Evolutionary conservation across 2,888 invertebrate species (phyloP).

Genomic region (Sminthurides aquaticus): DNA sequence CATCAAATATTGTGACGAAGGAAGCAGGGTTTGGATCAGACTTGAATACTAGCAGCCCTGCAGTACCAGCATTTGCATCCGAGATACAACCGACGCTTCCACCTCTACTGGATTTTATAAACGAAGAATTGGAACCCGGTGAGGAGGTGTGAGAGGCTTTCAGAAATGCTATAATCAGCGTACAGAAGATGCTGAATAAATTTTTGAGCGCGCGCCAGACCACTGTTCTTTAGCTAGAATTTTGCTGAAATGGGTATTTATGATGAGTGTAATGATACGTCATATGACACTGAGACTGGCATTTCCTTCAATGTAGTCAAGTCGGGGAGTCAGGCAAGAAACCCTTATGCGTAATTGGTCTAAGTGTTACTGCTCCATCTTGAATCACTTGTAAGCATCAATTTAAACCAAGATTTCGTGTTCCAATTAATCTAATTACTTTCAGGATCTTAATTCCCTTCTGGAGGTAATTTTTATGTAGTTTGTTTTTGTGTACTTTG

Average conservation of each 20-base stretch:
- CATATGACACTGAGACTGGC: too few species aligned
- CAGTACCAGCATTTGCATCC: background rate
- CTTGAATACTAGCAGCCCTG: background rate
- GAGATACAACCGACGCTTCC: background rate
- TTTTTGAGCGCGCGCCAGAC: too few species aligned
- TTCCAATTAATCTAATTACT: background rate
- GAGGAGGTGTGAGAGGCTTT: too few species aligned
- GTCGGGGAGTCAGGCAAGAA: too few species aligned
- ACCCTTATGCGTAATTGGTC: too few species aligned
- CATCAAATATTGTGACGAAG: constrained; percentile 56
- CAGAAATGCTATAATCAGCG: too few species aligned
- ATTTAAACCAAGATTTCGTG: background rate
- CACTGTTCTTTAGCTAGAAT: too few species aligned
- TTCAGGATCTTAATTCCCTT: background rate
- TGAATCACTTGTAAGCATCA: background rate
- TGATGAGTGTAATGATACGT: too few species aligned
- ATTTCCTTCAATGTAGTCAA: too few species aligned
- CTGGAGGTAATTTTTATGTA: background rate
- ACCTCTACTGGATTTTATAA: background rate
- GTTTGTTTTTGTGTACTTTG: background rate
- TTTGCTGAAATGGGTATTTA: too few species aligned
- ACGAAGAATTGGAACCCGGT: background rate
- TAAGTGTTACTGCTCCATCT: too few species aligned
- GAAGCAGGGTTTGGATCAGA: constrained; percentile 51
- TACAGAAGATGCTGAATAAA: too few species aligned